Base-by-base conservation (phyloP, 1,140 invertebrate species). In the Bombus confusus region DNA sequence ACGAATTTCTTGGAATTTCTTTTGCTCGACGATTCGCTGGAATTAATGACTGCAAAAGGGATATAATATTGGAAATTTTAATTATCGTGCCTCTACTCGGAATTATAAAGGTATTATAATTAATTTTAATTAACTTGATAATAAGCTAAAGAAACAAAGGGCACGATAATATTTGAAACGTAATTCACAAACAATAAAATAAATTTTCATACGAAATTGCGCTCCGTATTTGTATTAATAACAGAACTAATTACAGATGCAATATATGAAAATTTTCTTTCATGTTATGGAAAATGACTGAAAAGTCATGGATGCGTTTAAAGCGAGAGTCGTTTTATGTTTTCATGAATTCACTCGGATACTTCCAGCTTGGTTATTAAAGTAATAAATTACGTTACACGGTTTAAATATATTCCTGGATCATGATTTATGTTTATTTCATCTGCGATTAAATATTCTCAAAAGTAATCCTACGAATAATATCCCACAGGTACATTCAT, bases 351-450 rank as follows among this genome's bases (percentile, higher is more conserved):
- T 75, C 43, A 13, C 3, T 22, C 43, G 31, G n/a, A 25, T 13
- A 25, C 47, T 31, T 62, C 2, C 34, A n/a, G 25, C 34, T 10
- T 1, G 39, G 28, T 37, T 69, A 69, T 69, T 18, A 47, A 47
- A 37, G 13, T 18, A n/a, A 52, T 71, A 69, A 69, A 69, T 80
- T 69, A 3, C 3, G 8, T n/a, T 34, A 28, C 6, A 52, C 43
- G 13, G 15, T 69, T n/a, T 37, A 22, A 80, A 69, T 18, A 25
- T 41, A 12, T 37, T 9, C 15, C 28, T 10, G 28, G 31, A 31
- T 31, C 37, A 9, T 9, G 64, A 69, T 79, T 68, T 68, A 43
- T 69, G 13, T 69, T 80, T 80, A 69, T 80, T 37, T 69, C 64
- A 18, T 25, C 41, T 28, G 6, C 13, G 22, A 76, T 39, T 10